Conservation (phyloP, 37 sponge, comb jelly and placozoan genomes). For the Haliclona indistincta region DNA sequence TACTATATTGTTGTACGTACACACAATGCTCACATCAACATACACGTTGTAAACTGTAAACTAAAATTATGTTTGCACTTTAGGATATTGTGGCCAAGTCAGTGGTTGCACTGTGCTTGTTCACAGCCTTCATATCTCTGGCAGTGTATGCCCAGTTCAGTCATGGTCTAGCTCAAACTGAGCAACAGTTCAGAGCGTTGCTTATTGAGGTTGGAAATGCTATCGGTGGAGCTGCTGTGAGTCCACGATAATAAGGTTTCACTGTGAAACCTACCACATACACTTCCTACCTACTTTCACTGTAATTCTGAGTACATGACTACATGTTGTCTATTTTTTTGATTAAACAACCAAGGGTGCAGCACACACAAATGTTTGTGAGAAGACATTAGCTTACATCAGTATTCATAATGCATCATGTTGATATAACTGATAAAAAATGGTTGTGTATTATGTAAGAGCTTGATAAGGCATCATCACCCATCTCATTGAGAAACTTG, state of each 20-base stretch:
- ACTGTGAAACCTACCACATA: too few species aligned
- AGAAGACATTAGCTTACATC: too few species aligned
- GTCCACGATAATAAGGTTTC: too few species aligned
- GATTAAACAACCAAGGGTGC: too few species aligned
- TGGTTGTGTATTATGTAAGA: too few species aligned
- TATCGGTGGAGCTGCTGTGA: not conserved
- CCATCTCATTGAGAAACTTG: too few species aligned
- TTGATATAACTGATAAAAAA: too few species aligned
- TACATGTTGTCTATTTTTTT: too few species aligned
- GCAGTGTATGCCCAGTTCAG: not conserved
- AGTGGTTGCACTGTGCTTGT: not conserved
- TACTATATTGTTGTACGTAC: conserved; percentile 13
- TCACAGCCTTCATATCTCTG: not conserved
- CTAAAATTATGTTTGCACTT: not conserved
- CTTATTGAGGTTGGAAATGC: not conserved
- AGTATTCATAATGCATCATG: too few species aligned
- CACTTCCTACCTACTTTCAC: too few species aligned
- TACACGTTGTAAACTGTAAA: not conserved
- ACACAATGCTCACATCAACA: not conserved
- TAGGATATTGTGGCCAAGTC: not conserved
- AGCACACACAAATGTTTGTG: not conserved
- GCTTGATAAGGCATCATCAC: too few species aligned
- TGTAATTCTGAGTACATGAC: too few species aligned
- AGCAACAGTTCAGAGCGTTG: not conserved
- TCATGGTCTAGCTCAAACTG: not conserved